A percentile compares a stretch with the other conserved stretches of the same genome.
These are phyloP conservation scores for Cairina moschata DNA, from an alignment of 2,113 vertebrate species.

Conservation along the genomic window DNA sequence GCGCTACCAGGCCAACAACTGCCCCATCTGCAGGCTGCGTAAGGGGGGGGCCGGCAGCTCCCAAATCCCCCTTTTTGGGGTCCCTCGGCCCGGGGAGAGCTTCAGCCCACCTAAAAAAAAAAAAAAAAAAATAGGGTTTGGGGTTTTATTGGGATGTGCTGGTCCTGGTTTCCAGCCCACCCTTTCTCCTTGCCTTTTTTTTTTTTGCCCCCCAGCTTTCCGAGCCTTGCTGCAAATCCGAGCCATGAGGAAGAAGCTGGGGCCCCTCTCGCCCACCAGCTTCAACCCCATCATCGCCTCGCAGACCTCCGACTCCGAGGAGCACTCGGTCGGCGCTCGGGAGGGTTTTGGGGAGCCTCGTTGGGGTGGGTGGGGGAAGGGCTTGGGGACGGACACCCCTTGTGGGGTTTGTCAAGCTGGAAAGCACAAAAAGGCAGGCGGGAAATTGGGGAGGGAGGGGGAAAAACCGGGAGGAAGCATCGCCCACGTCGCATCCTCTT, in stretches of 20 bases:
- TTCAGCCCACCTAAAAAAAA: not conserved
- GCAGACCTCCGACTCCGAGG: slow-evolving; percentile 94
- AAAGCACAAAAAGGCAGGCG: not conserved
- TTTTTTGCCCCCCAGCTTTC: slow-evolving; percentile 80
- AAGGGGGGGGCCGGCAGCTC: slow-evolving; percentile 43
- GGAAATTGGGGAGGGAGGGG: not conserved
- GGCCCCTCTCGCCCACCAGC: slow-evolving; percentile 87
- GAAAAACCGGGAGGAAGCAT: too few relatives aligned
- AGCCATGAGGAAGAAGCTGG: slow-evolving; percentile 95
- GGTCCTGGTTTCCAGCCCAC: not conserved
- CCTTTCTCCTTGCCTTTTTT: not conserved
- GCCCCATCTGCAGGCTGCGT: slow-evolving; percentile 96
- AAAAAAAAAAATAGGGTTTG: rapidly evolving
- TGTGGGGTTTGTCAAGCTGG: not conserved
- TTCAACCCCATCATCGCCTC: slow-evolving; percentile 95
- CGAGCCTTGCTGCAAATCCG: slow-evolving; percentile 97
- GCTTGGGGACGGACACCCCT: not conserved
- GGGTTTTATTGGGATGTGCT: not conserved
- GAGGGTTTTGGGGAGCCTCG: not conserved
- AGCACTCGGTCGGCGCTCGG: slow-evolving; percentile 86
- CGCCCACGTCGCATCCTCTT: not conserved
- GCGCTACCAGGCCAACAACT: slow-evolving; percentile 98
- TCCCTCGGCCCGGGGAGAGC: not conserved
- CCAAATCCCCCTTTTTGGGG: not conserved
- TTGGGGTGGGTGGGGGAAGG: too few relatives aligned